phyloP scores from a whole-genome alignment of 2,797 vertebrate genomes.

The Leuciscus waleckii region DNA sequence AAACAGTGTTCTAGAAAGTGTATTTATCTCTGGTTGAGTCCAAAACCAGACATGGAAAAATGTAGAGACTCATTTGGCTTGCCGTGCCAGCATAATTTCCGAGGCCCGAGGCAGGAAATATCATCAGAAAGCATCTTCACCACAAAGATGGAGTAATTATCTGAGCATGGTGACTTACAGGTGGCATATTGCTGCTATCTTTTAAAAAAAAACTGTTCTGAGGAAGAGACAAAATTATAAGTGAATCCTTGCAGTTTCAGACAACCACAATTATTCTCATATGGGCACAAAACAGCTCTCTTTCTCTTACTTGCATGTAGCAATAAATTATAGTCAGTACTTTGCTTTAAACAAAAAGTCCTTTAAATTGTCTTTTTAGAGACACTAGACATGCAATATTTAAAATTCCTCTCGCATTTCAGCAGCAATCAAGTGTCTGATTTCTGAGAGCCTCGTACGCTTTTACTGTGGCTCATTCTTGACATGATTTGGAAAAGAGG shows the following conservation, averaged over 20 bases:
- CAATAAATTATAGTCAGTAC: constrained; percentile 3
- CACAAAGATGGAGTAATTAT: constrained; percentile 40
- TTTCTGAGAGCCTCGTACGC: not conserved
- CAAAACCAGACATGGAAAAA: not conserved
- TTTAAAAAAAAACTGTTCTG: not conserved
- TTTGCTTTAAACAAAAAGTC: not conserved
- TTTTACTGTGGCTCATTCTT: constrained; percentile 17
- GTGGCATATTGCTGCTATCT: constrained; percentile 14
- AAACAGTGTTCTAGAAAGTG: not conserved
- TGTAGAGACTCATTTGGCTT: constrained; percentile 18
- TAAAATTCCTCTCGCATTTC: constrained; percentile 13
- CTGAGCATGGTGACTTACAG: not conserved
- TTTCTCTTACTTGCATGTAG: not conserved
- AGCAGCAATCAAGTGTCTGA: constrained; percentile 20
- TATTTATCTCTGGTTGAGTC: not conserved
- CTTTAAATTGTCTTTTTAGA: not conserved
- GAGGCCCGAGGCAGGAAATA: constrained; percentile 31
- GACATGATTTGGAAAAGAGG: constrained; percentile 21
- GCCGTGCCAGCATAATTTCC: not conserved
- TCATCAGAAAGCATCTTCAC: constrained; percentile 23
- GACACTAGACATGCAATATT: not conserved
- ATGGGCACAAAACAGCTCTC: not conserved
- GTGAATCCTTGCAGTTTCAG: not conserved
- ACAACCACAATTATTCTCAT: not conserved
- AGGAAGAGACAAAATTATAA: not conserved